Percentiles rank a stretch among this genome's conserved stretches.
These are phyloP conservation scores for Drosophila setosimentum DNA, from an alignment of 2,888 invertebrate species.

Conservation along the genomic window DNA sequence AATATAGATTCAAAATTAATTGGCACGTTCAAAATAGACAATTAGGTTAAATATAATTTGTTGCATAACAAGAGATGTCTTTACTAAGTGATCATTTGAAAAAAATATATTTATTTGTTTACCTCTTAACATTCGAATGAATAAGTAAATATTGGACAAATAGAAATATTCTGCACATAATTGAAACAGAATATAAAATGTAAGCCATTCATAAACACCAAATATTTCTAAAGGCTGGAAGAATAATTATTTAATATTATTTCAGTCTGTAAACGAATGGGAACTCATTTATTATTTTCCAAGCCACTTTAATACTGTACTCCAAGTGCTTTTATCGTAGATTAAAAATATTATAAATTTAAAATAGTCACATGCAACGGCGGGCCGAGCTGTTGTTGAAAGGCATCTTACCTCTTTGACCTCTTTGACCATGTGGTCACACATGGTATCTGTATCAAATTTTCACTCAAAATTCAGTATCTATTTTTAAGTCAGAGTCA, in stretches of 20 bases:
- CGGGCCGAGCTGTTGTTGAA: neutral
- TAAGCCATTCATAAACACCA: neutral
- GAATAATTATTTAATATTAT: neutral
- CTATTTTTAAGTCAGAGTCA: constrained; percentile 8
- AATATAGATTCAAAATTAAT: neutral
- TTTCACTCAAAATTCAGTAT: neutral
- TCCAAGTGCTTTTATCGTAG: neutral
- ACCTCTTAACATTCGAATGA: neutral
- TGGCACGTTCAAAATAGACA: neutral
- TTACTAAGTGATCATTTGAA: neutral
- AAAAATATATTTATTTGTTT: neutral
- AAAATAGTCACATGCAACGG: neutral
- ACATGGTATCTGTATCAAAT: neutral
- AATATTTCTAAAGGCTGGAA: neutral
- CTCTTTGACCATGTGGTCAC: too few relatives aligned
- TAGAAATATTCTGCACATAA: neutral
- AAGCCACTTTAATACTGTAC: neutral
- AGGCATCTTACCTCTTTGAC: neutral
- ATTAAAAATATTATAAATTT: neutral
- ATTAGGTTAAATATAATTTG: neutral
- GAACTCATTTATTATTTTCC: too few relatives aligned
- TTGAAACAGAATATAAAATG: neutral
- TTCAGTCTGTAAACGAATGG: neutral
- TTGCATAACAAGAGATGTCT: neutral
- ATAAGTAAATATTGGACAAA: neutral